Percentiles rank a stretch among this genome's conserved stretches.
Conservation (phyloP, 2,113 vertebrate genomes). For the Pomatorhinus ruficollis region DNA sequence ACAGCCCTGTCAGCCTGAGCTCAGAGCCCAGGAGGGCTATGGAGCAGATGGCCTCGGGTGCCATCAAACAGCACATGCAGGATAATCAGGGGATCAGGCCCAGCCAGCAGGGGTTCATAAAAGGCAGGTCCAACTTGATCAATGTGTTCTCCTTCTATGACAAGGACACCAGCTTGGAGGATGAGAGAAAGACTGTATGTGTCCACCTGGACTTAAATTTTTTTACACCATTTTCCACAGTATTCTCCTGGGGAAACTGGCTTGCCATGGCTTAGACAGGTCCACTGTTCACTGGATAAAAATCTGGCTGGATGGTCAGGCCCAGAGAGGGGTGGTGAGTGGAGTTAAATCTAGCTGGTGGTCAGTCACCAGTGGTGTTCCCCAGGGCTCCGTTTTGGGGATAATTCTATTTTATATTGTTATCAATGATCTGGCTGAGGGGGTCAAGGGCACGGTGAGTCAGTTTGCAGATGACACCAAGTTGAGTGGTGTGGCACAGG, state of each 20-base stretch:
- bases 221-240: neutral
- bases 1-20: neutral
- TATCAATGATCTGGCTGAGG: neutral
- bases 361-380: neutral
- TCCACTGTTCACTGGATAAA: neutral
- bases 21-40: fast-evolving
- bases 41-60: neutral
- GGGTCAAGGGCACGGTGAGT: neutral
- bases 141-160: neutral
- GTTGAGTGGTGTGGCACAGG: too few species aligned
- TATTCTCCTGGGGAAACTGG: neutral
- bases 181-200: neutral
- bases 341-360: neutral
- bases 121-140: neutral
- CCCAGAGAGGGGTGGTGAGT: neutral
- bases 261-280: neutral
- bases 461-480: neutral
- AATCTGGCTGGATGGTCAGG: neutral
- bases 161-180: neutral
- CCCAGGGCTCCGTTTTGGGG: neutral
- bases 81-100: neutral
- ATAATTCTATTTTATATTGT: neutral
- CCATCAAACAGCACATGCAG: neutral
- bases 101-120: neutral
- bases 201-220: neutral